A percentile compares a stretch with the other conserved stretches of the same genome.
phyloP scores from a whole-genome alignment of 2,888 invertebrate genomes.

The Ethmia dodecea region DNA sequence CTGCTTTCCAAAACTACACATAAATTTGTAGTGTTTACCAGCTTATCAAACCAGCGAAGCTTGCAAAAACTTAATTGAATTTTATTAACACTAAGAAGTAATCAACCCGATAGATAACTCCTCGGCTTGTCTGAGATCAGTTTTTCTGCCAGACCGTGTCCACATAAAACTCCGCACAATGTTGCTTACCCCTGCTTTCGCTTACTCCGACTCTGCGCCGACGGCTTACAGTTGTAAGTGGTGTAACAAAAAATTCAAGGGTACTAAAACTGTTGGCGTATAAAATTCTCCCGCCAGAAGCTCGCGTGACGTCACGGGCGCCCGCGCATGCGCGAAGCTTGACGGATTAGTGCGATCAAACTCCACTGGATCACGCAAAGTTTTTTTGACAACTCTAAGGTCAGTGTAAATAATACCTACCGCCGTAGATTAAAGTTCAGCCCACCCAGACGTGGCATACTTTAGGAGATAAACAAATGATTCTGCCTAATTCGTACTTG shows the following conservation, averaged over 20 bases:
- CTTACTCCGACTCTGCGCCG: background rate
- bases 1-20: no score
- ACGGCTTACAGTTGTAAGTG: conserved; percentile 5
- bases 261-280: conserved; percentile 20
- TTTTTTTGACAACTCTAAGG: conserved; percentile 29
- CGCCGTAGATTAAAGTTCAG: conserved; percentile 3
- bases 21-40: no score
- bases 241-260: conserved; percentile 8
- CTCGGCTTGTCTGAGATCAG: conserved; percentile 28
- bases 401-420: conserved; percentile 7
- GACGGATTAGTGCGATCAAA: conserved; percentile 47
- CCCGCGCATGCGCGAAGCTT: conserved; percentile 34
- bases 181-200: conserved; percentile 2
- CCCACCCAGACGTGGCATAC: background rate
- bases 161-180: conserved; percentile 26
- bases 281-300: conserved; percentile 29
- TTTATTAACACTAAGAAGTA: conserved; percentile 16
- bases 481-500: background rate
- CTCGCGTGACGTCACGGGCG: conserved; percentile 49
- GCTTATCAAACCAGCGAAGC: no score
- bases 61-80: conserved; percentile 18
- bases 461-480: background rate
- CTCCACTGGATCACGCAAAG: conserved; percentile 38
- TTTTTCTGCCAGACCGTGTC: conserved; percentile 41
- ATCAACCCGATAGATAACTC: conserved; percentile 25